Evolutionary conservation across 1,140 invertebrate genomes (phyloP).

Genomic region (Stegodyphus mimosarum): DNA sequence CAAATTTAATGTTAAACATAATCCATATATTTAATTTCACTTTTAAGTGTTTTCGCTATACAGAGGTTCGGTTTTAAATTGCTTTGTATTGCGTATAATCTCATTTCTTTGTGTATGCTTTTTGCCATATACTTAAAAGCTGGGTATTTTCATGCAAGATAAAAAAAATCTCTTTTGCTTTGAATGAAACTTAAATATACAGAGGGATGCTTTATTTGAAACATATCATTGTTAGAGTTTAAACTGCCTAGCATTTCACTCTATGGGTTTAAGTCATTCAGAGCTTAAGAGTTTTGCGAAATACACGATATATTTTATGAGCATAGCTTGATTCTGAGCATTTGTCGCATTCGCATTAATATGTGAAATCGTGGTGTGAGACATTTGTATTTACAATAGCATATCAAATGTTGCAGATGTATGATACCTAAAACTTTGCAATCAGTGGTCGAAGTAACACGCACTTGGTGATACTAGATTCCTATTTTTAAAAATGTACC

Average conservation of each 20-base stretch:
- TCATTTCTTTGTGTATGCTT: no score
- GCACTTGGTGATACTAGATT: no score
- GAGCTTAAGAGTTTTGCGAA: neutral
- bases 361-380: slow-evolving; percentile 50
- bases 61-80: no score
- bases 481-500: no score
- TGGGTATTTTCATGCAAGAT: no score
- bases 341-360: slow-evolving; percentile 22
- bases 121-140: no score
- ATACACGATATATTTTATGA: neutral
- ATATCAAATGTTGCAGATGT: slow-evolving; percentile 40
- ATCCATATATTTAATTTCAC: no score
- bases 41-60: no score
- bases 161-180: no score
- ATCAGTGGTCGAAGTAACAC: slow-evolving; percentile 36
- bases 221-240: slow-evolving; percentile 38
- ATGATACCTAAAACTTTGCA: slow-evolving; percentile 21
- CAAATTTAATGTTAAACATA: no score
- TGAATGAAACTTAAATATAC: no score
- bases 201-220: slow-evolving; percentile 11
- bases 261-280: neutral
- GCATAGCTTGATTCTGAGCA: slow-evolving; percentile 38
- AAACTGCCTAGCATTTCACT: slow-evolving; percentile 5
- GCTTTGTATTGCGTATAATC: no score
- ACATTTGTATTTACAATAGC: slow-evolving; percentile 50